Base-by-base conservation (phyloP, 1,140 invertebrate genomes). In the Leptinotarsa undecemlineata region DNA sequence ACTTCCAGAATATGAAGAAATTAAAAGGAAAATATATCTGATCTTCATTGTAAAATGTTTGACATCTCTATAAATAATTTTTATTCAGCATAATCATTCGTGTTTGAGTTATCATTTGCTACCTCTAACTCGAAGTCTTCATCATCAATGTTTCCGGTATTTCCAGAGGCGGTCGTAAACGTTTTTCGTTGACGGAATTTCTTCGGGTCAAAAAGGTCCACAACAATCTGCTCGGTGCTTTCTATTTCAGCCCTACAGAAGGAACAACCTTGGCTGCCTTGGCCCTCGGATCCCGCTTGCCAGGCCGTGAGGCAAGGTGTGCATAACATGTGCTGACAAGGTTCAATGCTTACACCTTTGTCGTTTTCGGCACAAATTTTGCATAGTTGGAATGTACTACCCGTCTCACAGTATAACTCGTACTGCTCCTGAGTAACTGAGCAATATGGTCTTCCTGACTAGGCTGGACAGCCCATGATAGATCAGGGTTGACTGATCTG, bases 291-390 rank as follows among this genome's bases (percentile, higher is more conserved):
- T 84, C 98, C 96, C 86, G 96, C 95, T 92, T 98, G 96, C 97
- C 97, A 98, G 77, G 94, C 92, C 42, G 92, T 96, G 47, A 99
- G 89, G 88, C 98, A 99, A 8, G 97, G 97, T 15, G 95, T 98
- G 85, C 98, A 99, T 14, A 99, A 86, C 23, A 99, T 90, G 88
- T 99, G 98, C 1, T 98, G 98, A 86, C 98, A 99, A 0, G 98
- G 98, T 85, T 99, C 98, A 86, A 99, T 97, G 81, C 97, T 90
- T 51, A 99, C 96, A 84, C 99, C 98, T 87, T 99, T 99, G 86
- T 99, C 97, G 85, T 99, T 98, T 86, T 99, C 98, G 1, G 98
- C 97, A 87, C 98, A 99, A 77, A 99, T 99, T 90, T 99, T 99
- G 87, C 98, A 99, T 79, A 99, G 86, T 84, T 99, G 97, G 88